A percentile compares a stretch with the other conserved stretches of the same genome.
These are phyloP conservation scores for Seriola rivoliana DNA, from an alignment of 2,113 vertebrate genomes.

Conservation along the genomic window DNA sequence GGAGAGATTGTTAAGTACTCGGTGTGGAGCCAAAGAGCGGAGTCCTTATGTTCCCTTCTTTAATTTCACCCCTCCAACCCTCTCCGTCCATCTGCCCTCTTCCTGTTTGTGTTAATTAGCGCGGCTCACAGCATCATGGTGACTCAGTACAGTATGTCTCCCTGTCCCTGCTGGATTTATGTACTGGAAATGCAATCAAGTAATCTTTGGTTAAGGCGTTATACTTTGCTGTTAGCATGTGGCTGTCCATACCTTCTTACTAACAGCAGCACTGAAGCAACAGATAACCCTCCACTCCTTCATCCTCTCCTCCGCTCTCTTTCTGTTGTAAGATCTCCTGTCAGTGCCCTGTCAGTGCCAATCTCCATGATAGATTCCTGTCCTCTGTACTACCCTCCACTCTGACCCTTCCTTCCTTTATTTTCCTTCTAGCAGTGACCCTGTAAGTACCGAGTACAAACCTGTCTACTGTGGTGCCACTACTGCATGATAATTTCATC, in stretches of 20 bases:
- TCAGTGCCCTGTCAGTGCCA: conserved; percentile 45
- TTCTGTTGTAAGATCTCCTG: conserved; percentile 42
- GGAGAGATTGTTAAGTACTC: conserved; percentile 70
- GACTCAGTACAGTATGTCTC: not conserved
- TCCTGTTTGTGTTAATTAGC: conserved; percentile 73
- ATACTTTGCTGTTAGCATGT: not conserved
- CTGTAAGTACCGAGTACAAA: not conserved
- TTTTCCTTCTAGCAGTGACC: not conserved
- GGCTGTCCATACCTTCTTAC: not conserved
- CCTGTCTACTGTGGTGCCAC: not conserved
- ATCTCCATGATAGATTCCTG: conserved; percentile 41
- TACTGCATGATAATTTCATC: too few relatives aligned
- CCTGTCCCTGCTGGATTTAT: not conserved
- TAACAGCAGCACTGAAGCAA: not conserved
- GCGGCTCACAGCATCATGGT: conserved; percentile 4
- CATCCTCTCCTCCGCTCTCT: not conserved
- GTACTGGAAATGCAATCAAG: not conserved
- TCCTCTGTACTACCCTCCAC: not conserved
- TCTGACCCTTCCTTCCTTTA: not conserved
- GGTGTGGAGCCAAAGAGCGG: conserved; percentile 48
- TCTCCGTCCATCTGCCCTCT: conserved; percentile 42
- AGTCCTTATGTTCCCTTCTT: conserved; percentile 58
- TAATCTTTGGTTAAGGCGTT: not conserved
- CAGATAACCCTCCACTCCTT: not conserved
- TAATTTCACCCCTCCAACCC: conserved; percentile 52